These are phyloP conservation scores for Aphrophora alni DNA, from an alignment of 2,888 invertebrate species.

Conservation along the genomic window DNA sequence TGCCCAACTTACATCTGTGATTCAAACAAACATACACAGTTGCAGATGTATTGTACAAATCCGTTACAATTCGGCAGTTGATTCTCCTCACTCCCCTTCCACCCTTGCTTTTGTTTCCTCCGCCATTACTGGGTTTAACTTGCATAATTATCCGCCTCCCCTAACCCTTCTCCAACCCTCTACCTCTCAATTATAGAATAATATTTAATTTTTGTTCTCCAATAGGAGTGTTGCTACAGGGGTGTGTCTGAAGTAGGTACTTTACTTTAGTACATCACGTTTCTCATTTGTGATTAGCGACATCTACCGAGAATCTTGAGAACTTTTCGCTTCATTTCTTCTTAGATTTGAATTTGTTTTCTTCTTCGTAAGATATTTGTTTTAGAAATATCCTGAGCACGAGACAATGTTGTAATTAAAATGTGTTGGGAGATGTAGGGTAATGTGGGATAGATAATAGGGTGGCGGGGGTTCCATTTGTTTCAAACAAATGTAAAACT, in stretches of 20 bases:
- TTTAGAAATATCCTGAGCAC: no score
- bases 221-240: conserved; percentile 26
- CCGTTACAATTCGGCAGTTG: conserved; percentile 10
- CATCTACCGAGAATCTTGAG: background rate
- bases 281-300: background rate
- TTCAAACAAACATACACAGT: no score
- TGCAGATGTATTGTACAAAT: no score
- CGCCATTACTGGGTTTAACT: conserved; percentile 31
- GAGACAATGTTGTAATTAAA: no score
- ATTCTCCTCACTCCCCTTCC: conserved; percentile 12
- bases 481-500: no score
- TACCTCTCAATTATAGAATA: conserved; percentile 39
- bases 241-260: conserved; percentile 14
- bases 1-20: no score
- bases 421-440: no score
- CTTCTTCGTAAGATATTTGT: background rate
- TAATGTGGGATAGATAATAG: no score
- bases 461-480: no score
- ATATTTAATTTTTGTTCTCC: conserved; percentile 41
- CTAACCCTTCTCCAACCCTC: conserved; percentile 15
- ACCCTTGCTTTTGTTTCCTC: conserved; percentile 34
- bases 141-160: conserved; percentile 32
- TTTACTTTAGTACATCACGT: no score
- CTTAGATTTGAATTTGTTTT: background rate
- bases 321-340: conserved; percentile 11